A percentile compares a stretch with the other conserved stretches of the same genome.
These are phyloP conservation scores for Oreotragus oreotragus DNA, from an alignment of 2,113 vertebrate genomes.

Conservation along the genomic window DNA sequence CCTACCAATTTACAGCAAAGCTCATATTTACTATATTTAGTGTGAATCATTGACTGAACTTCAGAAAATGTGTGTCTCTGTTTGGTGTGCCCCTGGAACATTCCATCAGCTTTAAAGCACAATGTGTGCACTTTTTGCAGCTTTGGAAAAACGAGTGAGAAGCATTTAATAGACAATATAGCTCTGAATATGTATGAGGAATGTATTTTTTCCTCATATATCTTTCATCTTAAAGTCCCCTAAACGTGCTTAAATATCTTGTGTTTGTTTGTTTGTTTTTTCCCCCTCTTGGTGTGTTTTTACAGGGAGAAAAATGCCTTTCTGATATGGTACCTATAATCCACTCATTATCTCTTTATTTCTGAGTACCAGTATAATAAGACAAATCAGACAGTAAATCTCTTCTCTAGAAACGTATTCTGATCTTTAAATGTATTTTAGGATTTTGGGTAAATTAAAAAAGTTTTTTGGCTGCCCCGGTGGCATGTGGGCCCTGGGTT, in stretches of 20 bases:
- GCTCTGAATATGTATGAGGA: constrained; percentile 42
- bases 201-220: constrained; percentile 15
- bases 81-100: neutral
- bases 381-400: neutral
- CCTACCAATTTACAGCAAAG: constrained; percentile 54
- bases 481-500: neutral
- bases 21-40: constrained; percentile 28
- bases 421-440: constrained; percentile 21
- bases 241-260: neutral
- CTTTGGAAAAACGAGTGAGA: neutral
- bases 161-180: constrained; percentile 20
- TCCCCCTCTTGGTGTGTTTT: constrained; percentile 4
- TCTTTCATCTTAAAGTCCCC: neutral
- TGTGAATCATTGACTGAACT: constrained; percentile 59
- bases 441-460: neutral
- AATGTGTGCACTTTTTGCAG: neutral
- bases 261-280: neutral
- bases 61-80: constrained; percentile 59
- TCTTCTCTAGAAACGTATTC: constrained; percentile 49
- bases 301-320: neutral
- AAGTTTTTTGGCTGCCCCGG: neutral
- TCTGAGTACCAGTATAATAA: constrained; percentile 13
- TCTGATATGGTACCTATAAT: fast-evolving
- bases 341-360: constrained; percentile 1
- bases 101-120: constrained; percentile 39